These are phyloP conservation scores for Periophthalmus modestus DNA, from an alignment of 2,113 vertebrate species.

Conservation along the genomic window DNA sequence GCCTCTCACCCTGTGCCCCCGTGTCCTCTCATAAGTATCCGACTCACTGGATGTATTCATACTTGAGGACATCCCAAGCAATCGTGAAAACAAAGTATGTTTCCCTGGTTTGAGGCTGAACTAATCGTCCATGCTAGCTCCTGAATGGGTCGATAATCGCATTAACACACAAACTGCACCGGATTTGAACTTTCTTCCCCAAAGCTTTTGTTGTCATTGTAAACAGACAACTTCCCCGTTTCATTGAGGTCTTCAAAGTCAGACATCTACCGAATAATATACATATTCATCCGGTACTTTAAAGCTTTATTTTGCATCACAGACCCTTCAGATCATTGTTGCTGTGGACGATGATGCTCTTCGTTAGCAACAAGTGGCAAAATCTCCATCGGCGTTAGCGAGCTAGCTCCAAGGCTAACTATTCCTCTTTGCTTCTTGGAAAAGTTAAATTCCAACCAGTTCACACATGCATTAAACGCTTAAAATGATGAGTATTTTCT, in stretches of 20 bases:
- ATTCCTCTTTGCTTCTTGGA: neutral
- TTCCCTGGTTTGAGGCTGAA: neutral
- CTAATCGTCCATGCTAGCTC: constrained; percentile 8
- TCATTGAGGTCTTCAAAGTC: constrained; percentile 13
- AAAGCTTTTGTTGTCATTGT: neutral
- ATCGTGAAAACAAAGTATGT: neutral
- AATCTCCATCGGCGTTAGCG: constrained; percentile 31
- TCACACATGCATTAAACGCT: neutral
- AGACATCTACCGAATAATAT: neutral
- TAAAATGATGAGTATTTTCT: neutral
- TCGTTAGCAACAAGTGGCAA: constrained; percentile 62
- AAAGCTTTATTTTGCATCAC: constrained; percentile 6
- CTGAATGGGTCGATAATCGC: constrained; percentile 19
- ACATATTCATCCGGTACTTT: neutral
- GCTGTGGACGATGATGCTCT: constrained; percentile 31
- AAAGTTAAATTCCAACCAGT: neutral
- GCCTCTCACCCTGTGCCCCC: constrained; percentile 60
- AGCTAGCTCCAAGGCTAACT: constrained; percentile 15
- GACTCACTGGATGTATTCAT: constrained; percentile 92
- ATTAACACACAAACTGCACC: constrained; percentile 18
- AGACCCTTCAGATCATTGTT: constrained; percentile 28
- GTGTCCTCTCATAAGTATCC: constrained; percentile 70
- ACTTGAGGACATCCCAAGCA: constrained; percentile 64
- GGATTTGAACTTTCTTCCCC: constrained; percentile 1
- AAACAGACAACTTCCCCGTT: neutral